phyloP scores from a whole-genome alignment of 2,888 invertebrate species.

The Hyposoter didymator region DNA sequence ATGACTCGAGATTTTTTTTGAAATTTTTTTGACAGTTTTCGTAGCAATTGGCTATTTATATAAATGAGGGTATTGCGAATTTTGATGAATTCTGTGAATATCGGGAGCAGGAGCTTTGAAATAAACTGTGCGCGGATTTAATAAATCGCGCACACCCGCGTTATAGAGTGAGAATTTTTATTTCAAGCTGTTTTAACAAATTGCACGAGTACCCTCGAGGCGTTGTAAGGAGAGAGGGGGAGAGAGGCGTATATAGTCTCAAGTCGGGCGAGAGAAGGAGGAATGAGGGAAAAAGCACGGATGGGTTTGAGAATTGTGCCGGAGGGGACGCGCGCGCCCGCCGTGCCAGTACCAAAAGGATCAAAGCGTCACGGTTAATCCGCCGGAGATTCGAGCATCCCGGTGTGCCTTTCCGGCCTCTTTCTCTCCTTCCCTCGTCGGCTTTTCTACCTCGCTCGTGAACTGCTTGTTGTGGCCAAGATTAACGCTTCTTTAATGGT shows the following conservation, averaged over 20 bases:
- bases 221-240: conserved; percentile 38
- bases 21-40: background rate
- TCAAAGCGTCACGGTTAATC: conserved; percentile 81
- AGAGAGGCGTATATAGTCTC: conserved; percentile 31
- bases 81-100: background rate
- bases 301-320: conserved; percentile 63
- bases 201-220: conserved; percentile 74
- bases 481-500: conserved; percentile 84
- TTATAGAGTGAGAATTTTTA: conserved; percentile 44
- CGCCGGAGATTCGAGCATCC: conserved; percentile 72
- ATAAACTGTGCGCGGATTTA: conserved; percentile 64
- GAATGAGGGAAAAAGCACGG: conserved; percentile 42
- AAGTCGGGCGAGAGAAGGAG: conserved; percentile 27
- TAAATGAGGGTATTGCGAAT: background rate
- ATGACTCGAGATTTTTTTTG: background rate
- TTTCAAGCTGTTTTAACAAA: conserved; percentile 80
- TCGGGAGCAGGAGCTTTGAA: background rate
- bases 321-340: conserved; percentile 68
- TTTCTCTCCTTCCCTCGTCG: conserved; percentile 54
- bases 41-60: background rate
- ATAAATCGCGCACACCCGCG: conserved; percentile 65
- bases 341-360: conserved; percentile 77
- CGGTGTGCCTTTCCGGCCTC: conserved; percentile 70
- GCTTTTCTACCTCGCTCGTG: conserved; percentile 73
- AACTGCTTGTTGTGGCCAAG: conserved; percentile 82